A percentile compares a stretch with the other conserved stretches of the same genome.
Evolutionary conservation across 1,140 invertebrate species (phyloP).

Genomic region (honey bee (Apis mellifera)): Amel_HAv3.1 CM009939.2:9408501-9409000

Average conservation of each 20-base stretch:
- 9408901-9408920: conserved; percentile 42
- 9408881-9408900: conserved; percentile 48
- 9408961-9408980: conserved; percentile 73
- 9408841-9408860: not conserved
- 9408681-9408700: too few relatives aligned
- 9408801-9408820: conserved; percentile 6
- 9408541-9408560: too few relatives aligned
- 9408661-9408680: too few relatives aligned
- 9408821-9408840: conserved; percentile 12
- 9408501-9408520: too few relatives aligned
- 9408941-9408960: conserved; percentile 71
- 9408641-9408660: too few relatives aligned
- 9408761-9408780: not conserved
- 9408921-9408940: conserved; percentile 60
- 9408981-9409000: conserved; percentile 56
- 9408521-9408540: too few relatives aligned
- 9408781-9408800: not conserved
- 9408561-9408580: too few relatives aligned
- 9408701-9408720: too few relatives aligned
- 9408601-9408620: too few relatives aligned
- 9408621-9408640: too few relatives aligned
- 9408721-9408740: too few relatives aligned
- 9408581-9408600: too few relatives aligned
- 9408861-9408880: conserved; percentile 3
- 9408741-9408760: not conserved